Percentiles rank a stretch among this genome's conserved stretches.
Conservation (phyloP, 2,888 invertebrate genomes). For the Andrena haemorrhoa region DNA sequence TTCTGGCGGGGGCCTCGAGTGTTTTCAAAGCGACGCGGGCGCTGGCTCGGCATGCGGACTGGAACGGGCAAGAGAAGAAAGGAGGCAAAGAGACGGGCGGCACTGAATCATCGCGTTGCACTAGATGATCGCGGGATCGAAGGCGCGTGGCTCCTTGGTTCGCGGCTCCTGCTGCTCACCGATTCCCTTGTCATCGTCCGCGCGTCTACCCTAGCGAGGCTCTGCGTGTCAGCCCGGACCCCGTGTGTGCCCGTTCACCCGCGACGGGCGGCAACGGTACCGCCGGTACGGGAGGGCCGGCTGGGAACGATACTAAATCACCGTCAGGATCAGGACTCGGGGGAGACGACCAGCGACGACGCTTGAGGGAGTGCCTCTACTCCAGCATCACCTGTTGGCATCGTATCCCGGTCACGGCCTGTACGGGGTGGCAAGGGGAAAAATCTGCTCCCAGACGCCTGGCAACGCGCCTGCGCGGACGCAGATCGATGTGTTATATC, state of each 20-base stretch:
- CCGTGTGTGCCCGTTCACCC: no score
- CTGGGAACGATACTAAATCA: slow-evolving; percentile 62
- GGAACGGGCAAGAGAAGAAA: background rate
- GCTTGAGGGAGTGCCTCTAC: slow-evolving; percentile 81
- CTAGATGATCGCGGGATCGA: slow-evolving; percentile 59
- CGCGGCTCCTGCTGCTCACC: no score
- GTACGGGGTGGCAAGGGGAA: slow-evolving; percentile 65
- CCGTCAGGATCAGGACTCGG: slow-evolving; percentile 60
- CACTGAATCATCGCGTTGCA: slow-evolving; percentile 14
- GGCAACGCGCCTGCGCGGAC: slow-evolving; percentile 75
- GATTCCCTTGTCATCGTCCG: no score
- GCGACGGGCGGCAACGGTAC: no score
- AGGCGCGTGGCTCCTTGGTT: slow-evolving; percentile 6
- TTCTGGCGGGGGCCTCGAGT: background rate
- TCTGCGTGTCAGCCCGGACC: no score
- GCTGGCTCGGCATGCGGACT: background rate
- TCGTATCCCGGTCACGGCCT: slow-evolving; percentile 78
- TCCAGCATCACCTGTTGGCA: slow-evolving; percentile 83
- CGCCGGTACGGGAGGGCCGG: slow-evolving; percentile 12
- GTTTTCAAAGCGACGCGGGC: background rate
- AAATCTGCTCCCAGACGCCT: slow-evolving; percentile 43
- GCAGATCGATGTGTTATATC: slow-evolving; percentile 81
- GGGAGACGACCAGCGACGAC: slow-evolving; percentile 68
- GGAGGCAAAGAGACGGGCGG: background rate
- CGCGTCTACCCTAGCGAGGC: no score